A percentile compares a stretch with the other conserved stretches of the same genome.
Evolutionary conservation across 35 echinoderm and acorn worm species (phyloP).

Genomic region (Eucidaris tribuloides): DNA sequence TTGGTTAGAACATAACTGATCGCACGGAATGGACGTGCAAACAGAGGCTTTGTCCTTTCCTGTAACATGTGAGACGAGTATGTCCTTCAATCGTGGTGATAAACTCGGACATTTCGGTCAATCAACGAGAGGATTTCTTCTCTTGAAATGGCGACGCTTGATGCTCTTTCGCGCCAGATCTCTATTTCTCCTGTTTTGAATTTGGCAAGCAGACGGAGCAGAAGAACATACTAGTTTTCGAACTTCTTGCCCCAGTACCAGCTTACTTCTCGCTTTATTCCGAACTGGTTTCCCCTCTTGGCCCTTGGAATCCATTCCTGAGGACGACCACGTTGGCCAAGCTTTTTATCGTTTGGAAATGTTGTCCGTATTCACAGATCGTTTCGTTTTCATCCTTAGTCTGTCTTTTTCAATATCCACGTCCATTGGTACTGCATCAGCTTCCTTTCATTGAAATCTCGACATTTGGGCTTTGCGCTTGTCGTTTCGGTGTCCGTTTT

Average conservation of each 20-base stretch:
- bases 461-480: background rate
- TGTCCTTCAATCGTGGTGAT: conserved; percentile 35
- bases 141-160: conserved; percentile 11
- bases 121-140: conserved; percentile 5
- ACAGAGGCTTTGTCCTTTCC: conserved; percentile 40
- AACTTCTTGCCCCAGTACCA: background rate
- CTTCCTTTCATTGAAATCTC: background rate
- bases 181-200: background rate
- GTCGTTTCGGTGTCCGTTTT: background rate
- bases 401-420: no score
- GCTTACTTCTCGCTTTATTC: background rate
- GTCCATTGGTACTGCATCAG: no score
- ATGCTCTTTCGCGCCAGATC: conserved; percentile 25
- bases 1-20: conserved; percentile 57
- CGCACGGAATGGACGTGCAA: conserved; percentile 72
- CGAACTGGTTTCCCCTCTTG: background rate
- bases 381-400: background rate
- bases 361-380: background rate
- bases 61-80: conserved; percentile 57
- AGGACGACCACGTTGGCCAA: background rate
- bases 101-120: conserved; percentile 64
- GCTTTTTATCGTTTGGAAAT: background rate
- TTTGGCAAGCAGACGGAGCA: background rate
- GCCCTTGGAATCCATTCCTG: background rate
- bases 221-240: background rate